Percentiles rank a stretch among this genome's conserved stretches.
Conservation (phyloP, 2,888 invertebrate species). For the Junonia oenone region DNA sequence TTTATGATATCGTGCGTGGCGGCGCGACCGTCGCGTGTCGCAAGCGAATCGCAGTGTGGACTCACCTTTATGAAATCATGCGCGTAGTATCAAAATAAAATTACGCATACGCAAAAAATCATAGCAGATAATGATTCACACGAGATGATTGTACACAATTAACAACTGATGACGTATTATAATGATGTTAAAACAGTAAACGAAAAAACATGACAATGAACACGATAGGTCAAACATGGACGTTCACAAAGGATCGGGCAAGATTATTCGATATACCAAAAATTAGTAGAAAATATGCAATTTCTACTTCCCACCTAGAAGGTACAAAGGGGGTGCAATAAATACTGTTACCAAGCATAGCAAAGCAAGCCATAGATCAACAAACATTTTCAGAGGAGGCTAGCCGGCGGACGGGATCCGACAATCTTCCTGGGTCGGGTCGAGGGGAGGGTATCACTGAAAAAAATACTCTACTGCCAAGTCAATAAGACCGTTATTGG, state of each 20-base stretch:
- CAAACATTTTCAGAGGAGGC: constrained; percentile 78
- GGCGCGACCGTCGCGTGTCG: constrained; percentile 16
- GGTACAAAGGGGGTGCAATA: constrained; percentile 15
- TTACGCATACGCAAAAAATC: not conserved
- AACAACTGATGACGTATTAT: not conserved
- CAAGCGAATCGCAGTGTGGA: constrained; percentile 14
- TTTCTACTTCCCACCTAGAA: constrained; percentile 1
- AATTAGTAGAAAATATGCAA: not conserved
- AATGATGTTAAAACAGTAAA: not conserved
- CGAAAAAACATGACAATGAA: not conserved
- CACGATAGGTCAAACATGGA: not conserved
- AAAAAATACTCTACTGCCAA: constrained; percentile 79
- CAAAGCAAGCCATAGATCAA: constrained; percentile 70
- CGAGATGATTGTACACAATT: not conserved
- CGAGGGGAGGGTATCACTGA: constrained; percentile 80
- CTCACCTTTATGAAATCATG: constrained; percentile 22
- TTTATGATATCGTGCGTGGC: constrained; percentile 49
- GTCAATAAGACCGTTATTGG: constrained; percentile 72
- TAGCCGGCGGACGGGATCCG: constrained; percentile 74
- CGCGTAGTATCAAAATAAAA: not conserved
- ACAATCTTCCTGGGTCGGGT: constrained; percentile 75
- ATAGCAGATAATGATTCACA: not conserved
- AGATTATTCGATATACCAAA: not conserved
- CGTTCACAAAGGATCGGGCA: not conserved
- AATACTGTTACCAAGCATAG: constrained; percentile 52